Evolutionary conservation across 2,888 invertebrate genomes (phyloP).

Genomic region (Cetonia aurata): DNA sequence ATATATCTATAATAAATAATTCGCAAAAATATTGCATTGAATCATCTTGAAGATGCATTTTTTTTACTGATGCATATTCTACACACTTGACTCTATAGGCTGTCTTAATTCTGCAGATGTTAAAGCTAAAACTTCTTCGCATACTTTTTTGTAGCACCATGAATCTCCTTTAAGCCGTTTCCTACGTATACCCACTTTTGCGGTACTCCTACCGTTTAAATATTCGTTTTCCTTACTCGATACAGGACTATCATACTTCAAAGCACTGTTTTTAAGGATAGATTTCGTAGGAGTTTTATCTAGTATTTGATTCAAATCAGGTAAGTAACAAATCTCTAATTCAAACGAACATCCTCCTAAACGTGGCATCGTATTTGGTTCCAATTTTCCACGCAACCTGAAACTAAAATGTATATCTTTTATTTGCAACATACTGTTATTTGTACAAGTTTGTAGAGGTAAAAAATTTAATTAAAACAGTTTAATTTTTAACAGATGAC

Average conservation of each 20-base stretch:
- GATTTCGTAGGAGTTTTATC: constrained; percentile 57
- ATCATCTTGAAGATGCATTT: background rate
- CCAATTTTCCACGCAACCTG: constrained; percentile 75
- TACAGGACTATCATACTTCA: constrained; percentile 5
- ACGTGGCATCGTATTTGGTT: constrained; percentile 59
- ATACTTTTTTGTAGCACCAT: constrained; percentile 84
- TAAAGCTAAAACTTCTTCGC: constrained; percentile 77
- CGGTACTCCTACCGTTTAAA: constrained; percentile 43
- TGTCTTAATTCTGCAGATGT: constrained; percentile 55
- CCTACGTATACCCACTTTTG: constrained; percentile 75
- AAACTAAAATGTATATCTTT: constrained; percentile 67
- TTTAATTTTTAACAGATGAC: no score
- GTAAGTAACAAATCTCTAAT: constrained; percentile 75
- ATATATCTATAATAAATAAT: constrained; percentile 16
- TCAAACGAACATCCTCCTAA: constrained; percentile 74
- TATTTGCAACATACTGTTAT: no score
- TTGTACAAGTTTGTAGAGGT: no score
- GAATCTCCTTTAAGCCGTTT: constrained; percentile 83
- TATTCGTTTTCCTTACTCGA: background rate
- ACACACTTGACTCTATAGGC: constrained; percentile 46
- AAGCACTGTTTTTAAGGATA: constrained; percentile 55
- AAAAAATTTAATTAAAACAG: no score
- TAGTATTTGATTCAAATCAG: constrained; percentile 59
- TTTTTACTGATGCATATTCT: background rate
- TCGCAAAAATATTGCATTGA: constrained; percentile 5